phyloP scores from a whole-genome alignment of 2,797 vertebrate genomes.

The Bradypus variegatus region DNA sequence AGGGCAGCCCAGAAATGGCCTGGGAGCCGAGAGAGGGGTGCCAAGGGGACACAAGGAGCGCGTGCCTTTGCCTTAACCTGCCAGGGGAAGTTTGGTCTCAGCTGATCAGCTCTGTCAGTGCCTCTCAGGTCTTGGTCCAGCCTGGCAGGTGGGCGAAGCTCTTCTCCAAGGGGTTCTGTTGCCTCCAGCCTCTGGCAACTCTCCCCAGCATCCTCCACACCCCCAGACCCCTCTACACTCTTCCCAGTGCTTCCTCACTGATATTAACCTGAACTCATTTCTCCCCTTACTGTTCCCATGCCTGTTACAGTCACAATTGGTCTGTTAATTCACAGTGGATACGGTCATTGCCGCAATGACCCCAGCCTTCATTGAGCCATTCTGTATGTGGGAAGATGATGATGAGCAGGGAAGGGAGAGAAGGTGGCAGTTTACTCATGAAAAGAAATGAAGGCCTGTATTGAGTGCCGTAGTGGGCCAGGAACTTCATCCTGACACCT shows the following conservation, averaged over 20 bases:
- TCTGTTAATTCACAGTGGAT: not conserved
- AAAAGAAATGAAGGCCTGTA: not conserved
- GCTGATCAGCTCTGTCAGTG: not conserved
- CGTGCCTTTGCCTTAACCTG: not conserved
- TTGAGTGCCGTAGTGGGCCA: not conserved
- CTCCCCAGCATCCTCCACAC: no score
- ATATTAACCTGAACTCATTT: not conserved
- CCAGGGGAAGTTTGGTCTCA: not conserved
- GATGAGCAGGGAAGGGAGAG: not conserved
- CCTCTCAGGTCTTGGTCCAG: not conserved
- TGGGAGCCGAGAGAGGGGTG: not conserved
- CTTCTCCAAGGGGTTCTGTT: not conserved
- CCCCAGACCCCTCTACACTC: not conserved
- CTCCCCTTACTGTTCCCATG: not conserved
- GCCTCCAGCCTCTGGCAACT: not conserved
- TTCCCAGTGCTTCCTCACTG: not conserved
- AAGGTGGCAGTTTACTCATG: not conserved
- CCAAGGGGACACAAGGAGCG: not conserved
- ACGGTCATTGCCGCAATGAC: not conserved
- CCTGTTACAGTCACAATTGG: not conserved
- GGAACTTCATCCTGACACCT: not conserved
- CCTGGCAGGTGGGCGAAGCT: not conserved
- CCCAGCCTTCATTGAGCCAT: not conserved
- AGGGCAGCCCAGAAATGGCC: not conserved
- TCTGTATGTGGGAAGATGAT: not conserved